These are phyloP conservation scores for Notothenia coriiceps DNA, from an alignment of 2,113 vertebrate species.

Conservation along the genomic window DNA sequence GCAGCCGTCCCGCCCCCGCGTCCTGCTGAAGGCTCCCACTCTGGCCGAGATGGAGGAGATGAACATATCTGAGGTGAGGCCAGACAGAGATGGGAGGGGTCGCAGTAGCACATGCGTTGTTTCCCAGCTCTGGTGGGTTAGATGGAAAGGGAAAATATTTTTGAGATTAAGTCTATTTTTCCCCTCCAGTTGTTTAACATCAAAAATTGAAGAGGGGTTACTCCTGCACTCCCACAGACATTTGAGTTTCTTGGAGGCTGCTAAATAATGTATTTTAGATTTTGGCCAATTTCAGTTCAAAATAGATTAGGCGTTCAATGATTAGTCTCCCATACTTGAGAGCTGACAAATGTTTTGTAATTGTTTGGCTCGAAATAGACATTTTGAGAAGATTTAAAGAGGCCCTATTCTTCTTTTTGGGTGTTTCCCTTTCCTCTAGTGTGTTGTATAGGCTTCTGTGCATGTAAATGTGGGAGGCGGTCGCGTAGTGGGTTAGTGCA, in stretches of 20 bases:
- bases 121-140: conserved; percentile 4
- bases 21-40: conserved; percentile 95
- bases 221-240: not conserved
- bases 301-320: no score
- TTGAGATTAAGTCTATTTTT: not conserved
- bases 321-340: no score
- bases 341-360: no score
- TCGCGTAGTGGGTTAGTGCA: no score
- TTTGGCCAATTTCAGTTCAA: no score
- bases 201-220: not conserved
- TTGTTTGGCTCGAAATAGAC: no score
- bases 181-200: not conserved
- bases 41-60: conserved; percentile 98
- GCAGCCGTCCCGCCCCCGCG: conserved; percentile 79
- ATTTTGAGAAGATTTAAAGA: no score
- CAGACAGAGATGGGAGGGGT: not conserved
- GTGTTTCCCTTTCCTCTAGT: no score
- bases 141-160: not conserved
- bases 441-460: no score
- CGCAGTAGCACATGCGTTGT: conserved; percentile 6
- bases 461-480: no score
- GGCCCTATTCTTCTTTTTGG: no score
- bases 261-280: not conserved
- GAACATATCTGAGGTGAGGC: conserved; percentile 90
- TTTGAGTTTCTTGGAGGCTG: not conserved